phyloP scores from a whole-genome alignment of 2,888 invertebrate genomes.

The Leucophora obtusa region DNA sequence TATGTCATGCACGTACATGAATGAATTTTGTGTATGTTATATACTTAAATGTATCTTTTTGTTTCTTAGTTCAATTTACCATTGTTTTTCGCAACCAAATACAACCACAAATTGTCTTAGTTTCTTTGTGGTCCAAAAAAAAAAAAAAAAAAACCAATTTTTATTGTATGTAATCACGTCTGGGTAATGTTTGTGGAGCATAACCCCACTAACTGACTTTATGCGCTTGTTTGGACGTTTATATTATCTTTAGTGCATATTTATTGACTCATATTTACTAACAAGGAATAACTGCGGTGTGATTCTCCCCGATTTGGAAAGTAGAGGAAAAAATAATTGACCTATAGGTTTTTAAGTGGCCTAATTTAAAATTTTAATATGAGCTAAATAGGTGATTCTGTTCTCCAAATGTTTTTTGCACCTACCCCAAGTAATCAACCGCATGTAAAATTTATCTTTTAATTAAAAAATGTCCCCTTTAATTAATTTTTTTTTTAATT shows the following conservation, averaged over 20 bases:
- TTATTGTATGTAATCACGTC: background rate
- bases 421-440: too few relatives aligned
- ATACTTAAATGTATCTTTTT: background rate
- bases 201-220: background rate
- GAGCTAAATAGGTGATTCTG: too few relatives aligned
- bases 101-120: slow-evolving; percentile 1
- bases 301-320: too few relatives aligned
- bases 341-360: too few relatives aligned
- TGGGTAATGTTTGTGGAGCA: background rate
- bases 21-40: background rate
- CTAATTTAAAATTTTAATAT: too few relatives aligned
- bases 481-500: too few relatives aligned
- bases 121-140: background rate
- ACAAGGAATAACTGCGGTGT: too few relatives aligned
- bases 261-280: slow-evolving; percentile 30
- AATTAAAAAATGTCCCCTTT: too few relatives aligned
- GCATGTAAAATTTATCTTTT: too few relatives aligned
- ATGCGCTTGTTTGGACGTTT: slow-evolving; percentile 13
- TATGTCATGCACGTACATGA: slow-evolving; percentile 33
- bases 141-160: background rate
- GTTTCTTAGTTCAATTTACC: background rate
- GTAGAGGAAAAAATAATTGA: too few relatives aligned
- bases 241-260: slow-evolving; percentile 37
- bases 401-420: too few relatives aligned
- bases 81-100: background rate